Percentiles rank a stretch among this genome's conserved stretches.
phyloP scores from a whole-genome alignment of 1,140 invertebrate genomes.

The Papilio helenus region DNA sequence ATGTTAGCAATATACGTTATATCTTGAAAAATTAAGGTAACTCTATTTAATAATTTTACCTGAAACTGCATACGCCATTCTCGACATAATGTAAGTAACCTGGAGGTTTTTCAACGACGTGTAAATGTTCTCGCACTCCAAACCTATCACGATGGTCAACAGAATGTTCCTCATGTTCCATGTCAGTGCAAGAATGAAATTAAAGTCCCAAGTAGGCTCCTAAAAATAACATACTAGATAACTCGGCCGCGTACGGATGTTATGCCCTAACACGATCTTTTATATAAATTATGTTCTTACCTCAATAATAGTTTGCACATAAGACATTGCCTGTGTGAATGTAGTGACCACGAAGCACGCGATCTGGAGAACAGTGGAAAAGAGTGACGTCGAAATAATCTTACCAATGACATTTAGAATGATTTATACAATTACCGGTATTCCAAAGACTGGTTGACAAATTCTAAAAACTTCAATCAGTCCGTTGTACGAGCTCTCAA shows the following conservation, averaged over 20 bases:
- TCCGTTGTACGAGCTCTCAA: not conserved
- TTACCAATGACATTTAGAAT: not conserved
- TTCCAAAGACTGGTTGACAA: not conserved
- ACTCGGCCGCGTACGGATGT: not conserved
- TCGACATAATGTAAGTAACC: not conserved
- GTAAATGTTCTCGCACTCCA: slow-evolving; percentile 17
- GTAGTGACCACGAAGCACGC: not conserved
- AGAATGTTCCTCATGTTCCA: not conserved
- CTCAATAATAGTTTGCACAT: slow-evolving; percentile 25
- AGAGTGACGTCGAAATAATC: not conserved
- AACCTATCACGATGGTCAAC: not conserved
- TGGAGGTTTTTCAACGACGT: not conserved
- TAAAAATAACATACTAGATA: not conserved
- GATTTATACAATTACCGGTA: not conserved
- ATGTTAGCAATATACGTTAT: too few species aligned
- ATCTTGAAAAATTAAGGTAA: too few species aligned
- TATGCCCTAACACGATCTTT: too few species aligned
- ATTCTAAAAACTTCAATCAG: not conserved
- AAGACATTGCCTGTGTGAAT: not conserved
- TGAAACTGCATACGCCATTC: not conserved
- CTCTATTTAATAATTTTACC: not conserved
- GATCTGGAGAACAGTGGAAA: slow-evolving; percentile 7
- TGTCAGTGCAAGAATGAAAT: slow-evolving; percentile 14
- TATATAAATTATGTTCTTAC: not conserved
- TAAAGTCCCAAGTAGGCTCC: slow-evolving; percentile 15